These are phyloP conservation scores for Meteorus cinctellus DNA, from an alignment of 2,888 invertebrate species.

Conservation along the genomic window DNA sequence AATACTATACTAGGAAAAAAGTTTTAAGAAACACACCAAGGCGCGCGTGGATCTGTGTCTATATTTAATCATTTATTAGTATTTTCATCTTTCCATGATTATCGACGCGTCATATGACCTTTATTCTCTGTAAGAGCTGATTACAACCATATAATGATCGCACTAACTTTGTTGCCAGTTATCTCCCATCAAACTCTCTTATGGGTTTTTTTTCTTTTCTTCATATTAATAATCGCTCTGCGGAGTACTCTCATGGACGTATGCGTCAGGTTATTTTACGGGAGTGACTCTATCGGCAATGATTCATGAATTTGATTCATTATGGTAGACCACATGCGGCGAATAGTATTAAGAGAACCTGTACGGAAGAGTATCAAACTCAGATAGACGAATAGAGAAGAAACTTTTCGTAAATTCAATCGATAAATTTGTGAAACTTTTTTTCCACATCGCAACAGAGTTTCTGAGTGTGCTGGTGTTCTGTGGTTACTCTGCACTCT, in stretches of 20 bases:
- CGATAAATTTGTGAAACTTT: no score
- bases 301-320: no score
- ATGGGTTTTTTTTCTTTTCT: neutral
- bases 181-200: neutral
- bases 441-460: no score
- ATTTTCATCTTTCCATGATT: neutral
- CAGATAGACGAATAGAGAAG: no score
- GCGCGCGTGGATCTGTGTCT: neutral
- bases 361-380: no score
- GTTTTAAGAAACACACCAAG: neutral
- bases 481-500: no score
- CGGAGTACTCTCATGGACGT: neutral
- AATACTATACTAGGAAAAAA: neutral
- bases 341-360: no score
- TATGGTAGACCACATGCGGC: no score
- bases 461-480: no score
- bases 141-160: neutral
- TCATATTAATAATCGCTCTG: no score
- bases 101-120: neutral
- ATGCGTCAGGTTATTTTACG: neutral
- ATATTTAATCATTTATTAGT: neutral
- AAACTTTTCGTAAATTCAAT: no score
- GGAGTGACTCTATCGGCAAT: neutral
- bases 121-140: neutral
- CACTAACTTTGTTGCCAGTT: neutral